Conservation (phyloP, 2,113 vertebrate genomes). For the Cyanoramphus novaezelandiae region DNA sequence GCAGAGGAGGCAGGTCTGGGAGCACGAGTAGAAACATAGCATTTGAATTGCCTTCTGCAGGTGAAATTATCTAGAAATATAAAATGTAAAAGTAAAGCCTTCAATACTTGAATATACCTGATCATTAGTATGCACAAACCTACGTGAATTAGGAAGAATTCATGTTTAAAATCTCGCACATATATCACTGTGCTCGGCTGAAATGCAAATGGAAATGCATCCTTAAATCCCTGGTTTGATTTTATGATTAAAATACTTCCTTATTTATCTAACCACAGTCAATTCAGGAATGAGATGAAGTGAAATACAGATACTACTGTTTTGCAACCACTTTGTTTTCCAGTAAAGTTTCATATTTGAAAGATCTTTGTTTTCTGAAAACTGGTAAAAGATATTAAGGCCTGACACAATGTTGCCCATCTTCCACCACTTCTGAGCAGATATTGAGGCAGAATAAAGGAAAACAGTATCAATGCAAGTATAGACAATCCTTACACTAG, state of each 20-base stretch:
- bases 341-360: neutral
- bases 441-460: neutral
- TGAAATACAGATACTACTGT: neutral
- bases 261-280: constrained; percentile 3
- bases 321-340: neutral
- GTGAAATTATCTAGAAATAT: neutral
- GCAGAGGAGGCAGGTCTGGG: neutral
- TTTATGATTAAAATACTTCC: constrained; percentile 22
- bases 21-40: neutral
- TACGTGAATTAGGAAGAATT: neutral
- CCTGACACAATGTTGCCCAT: neutral
- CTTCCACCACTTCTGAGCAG: neutral
- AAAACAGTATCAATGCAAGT: neutral
- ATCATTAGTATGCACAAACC: neutral
- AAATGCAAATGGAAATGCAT: constrained; percentile 1
- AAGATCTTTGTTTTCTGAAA: neutral
- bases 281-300: neutral
- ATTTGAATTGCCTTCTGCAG: neutral
- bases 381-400: neutral
- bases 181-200: neutral
- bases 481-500: neutral
- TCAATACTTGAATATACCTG: neutral
- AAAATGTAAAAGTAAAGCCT: neutral
- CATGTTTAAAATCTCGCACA: neutral
- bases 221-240: neutral